Evolutionary conservation across 2,797 vertebrate species (phyloP), one percentile per base, ranked within the genome.

Genomic region (Limosa lapponica): DNA sequence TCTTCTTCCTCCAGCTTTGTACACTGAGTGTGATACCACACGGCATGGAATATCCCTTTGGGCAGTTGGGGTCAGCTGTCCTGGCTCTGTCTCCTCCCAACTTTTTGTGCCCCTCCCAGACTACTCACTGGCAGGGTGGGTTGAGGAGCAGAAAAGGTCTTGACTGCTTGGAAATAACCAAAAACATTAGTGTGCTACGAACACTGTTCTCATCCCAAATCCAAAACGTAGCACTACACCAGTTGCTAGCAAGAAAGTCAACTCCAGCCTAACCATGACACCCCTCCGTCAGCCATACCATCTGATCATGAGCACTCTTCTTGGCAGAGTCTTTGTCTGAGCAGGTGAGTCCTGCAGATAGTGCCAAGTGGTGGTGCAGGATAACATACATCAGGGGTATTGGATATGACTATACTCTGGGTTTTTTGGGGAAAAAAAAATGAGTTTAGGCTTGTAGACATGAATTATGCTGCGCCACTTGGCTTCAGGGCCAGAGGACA

Each of bases 341-440:
- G 55, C 36, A 41, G 44, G n/a, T 15, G 49, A 67, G 20, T 8
- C 32, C 44, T 69, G 65, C 12, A 30, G 24, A 8, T 12, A 4
- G 58, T 2, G 16, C 22, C 59, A 43, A 57, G 69, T 8, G 54
- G 1, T 54, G 37, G 27, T 28, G 34, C 13, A 11, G 49, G 55
- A 34, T 24, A 43, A 18, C 27, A n/a, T 6, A 19, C 15, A 12
- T 30, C 13, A 17, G 30, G 28, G 28, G 6, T 39, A 1, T 8
- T 19, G 16, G 37, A 57, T 30, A 7, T 20, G 32, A 11, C 11
- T 19, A 8, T 22, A 16, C 10, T 48, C 25, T 37, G 18, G 9
- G 14, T 1, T 34, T 54, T 36, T 7, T 0, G 0, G 2, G n/a
- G 30, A 2, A 4, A 8, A 10, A 10, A 11, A 37, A 69, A 9